Conservation (phyloP, 2,888 invertebrate genomes). For the Bellardia bayeri region DNA sequence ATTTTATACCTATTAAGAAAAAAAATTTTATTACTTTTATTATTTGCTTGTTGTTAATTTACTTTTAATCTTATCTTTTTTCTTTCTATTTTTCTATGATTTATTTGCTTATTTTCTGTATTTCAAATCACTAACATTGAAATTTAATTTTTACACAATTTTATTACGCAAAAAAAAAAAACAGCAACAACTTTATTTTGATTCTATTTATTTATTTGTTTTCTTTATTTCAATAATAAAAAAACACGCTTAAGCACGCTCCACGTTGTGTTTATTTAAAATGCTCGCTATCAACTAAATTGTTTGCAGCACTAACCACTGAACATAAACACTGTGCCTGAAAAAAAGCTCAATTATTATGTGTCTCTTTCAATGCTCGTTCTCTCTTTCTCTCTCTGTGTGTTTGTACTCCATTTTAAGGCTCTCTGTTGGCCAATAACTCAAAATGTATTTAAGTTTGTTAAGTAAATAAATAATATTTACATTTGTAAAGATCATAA, state of each 20-base stretch:
- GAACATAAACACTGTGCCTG: slow-evolving; percentile 41
- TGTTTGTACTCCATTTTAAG: background rate
- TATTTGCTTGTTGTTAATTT: background rate
- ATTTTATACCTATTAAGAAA: background rate
- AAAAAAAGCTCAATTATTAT: slow-evolving; percentile 29
- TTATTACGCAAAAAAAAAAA: slow-evolving; percentile 40
- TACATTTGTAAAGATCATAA: background rate
- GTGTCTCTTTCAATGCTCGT: background rate
- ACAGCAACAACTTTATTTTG: slow-evolving; percentile 10
- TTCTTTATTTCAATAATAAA: slow-evolving; percentile 6
- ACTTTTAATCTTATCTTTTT: background rate
- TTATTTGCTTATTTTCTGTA: background rate
- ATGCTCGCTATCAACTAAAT: slow-evolving; percentile 63
- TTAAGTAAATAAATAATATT: slow-evolving; percentile 11
- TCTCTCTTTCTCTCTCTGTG: background rate
- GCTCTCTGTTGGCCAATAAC: slow-evolving; percentile 6
- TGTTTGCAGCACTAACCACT: slow-evolving; percentile 25
- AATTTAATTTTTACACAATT: slow-evolving; percentile 12
- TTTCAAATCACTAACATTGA: slow-evolving; percentile 16
- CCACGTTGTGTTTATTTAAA: slow-evolving; percentile 45
- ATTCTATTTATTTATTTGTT: slow-evolving; percentile 53
- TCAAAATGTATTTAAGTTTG: background rate
- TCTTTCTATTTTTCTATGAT: background rate
- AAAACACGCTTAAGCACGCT: background rate
- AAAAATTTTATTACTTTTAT: background rate